phyloP scores from a whole-genome alignment of 1,140 invertebrate species.

The Panulirus ornatus region DNA sequence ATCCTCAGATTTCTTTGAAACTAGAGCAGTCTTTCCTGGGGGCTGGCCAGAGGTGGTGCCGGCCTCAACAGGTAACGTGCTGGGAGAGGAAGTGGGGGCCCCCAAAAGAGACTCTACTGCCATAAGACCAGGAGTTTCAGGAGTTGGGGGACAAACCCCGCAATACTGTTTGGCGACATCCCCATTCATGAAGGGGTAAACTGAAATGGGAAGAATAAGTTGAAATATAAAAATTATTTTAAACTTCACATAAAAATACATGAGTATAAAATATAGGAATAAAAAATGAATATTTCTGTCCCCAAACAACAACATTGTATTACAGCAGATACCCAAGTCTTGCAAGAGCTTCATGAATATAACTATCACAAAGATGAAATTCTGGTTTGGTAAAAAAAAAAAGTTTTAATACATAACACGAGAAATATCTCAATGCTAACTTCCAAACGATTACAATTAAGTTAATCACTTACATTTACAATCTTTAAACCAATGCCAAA shows the following conservation, averaged over 20 bases:
- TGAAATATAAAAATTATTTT: background rate
- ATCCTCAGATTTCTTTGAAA: background rate
- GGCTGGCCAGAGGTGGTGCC: background rate
- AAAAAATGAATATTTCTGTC: too few species aligned
- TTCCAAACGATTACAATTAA: too few species aligned
- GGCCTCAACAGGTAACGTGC: slow-evolving; percentile 6
- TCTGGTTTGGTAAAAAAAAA: too few species aligned
- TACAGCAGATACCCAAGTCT: too few species aligned
- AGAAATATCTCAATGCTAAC: too few species aligned
- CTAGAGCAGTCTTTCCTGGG: slow-evolving; percentile 6
- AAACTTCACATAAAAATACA: background rate
- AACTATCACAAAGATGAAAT: too few species aligned
- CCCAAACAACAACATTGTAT: too few species aligned
- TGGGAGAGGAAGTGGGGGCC: background rate
- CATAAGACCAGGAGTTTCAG: slow-evolving; percentile 41
- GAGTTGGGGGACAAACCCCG: slow-evolving; percentile 78
- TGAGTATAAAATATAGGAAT: too few species aligned
- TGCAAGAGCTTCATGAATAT: too few species aligned
- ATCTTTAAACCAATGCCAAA: too few species aligned
- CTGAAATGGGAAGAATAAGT: slow-evolving; percentile 78
- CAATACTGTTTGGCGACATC: slow-evolving; percentile 85
- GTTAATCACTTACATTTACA: too few species aligned
- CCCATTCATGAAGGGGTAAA: slow-evolving; percentile 88
- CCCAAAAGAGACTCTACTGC: slow-evolving; percentile 63
- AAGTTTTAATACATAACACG: too few species aligned